Base-by-base conservation (phyloP, 2,888 invertebrate genomes). In the Penaeus monodon region DNA sequence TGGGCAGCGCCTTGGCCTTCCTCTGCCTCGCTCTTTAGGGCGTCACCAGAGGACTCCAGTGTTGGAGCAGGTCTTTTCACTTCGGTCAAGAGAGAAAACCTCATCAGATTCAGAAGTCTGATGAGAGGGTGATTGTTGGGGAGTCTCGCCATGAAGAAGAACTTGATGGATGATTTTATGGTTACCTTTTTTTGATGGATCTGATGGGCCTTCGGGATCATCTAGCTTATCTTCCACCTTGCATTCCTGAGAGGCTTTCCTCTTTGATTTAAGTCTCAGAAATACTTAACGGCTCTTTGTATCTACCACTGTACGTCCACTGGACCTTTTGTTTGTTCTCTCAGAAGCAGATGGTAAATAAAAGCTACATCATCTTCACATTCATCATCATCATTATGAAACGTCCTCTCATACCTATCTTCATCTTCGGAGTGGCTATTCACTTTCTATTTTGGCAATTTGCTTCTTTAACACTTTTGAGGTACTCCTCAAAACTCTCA, bases 401-500 rank as follows among this genome's bases (percentile, higher is more conserved):
- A 24, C 49, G 29, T 77, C 66, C 44, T n/a, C n/a, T 65, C 74
- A 73, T 80, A 73, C 7, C 24, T 14, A 83, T 78, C 74, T 24
- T 78, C 20, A n/a, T 27, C n/a, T 44, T 57, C 63, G 27, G 64
- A 66, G 27, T 33, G 65, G 70, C 20, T 74, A 29, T 63, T n/a
- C 73, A 57, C 63, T 80, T 33, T 27, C 27, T 80, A 29, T 84
- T 29, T 80, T 29, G 38, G 66, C 68, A 77, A 79, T 84, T 38
- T 81, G 70, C 22, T n/a, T 65, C n/a, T n/a, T 81, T 88, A 8
- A 70, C 84, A 27, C 29, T 88, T 64, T 66, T 81, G 10, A 85
- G 33, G 38, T 85, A 88, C 29, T 81, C 66, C 63, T 88, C 85
- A 88, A 85, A 85, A 63, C 84, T 88, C 44, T 84, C 84, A 65